Percentiles rank a stretch among this genome's conserved stretches.
These are phyloP conservation scores for Opisthograptis luteolata DNA, from an alignment of 2,888 invertebrate genomes.

Conservation along the genomic window DNA sequence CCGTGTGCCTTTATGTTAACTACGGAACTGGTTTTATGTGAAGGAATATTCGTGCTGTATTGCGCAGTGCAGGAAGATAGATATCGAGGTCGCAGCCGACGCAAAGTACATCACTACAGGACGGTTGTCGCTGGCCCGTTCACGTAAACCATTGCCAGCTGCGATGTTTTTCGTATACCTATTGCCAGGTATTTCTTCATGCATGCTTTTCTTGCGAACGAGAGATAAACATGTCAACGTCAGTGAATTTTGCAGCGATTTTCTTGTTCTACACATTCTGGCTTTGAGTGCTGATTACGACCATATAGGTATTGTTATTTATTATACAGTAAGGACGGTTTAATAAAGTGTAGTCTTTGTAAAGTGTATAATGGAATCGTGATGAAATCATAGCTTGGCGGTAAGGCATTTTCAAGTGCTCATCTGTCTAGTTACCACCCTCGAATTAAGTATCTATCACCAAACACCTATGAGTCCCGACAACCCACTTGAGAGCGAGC, in stretches of 20 bases:
- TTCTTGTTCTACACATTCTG: conserved; percentile 8
- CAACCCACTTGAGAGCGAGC: too few relatives aligned
- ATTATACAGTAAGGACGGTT: too few relatives aligned
- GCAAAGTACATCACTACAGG: conserved; percentile 8
- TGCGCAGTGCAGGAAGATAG: conserved; percentile 21
- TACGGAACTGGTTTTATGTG: neutral
- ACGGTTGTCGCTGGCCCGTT: conserved; percentile 15
- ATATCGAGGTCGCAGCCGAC: conserved; percentile 24
- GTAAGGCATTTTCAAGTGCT: too few relatives aligned
- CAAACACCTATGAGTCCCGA: too few relatives aligned
- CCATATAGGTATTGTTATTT: conserved; percentile 7
- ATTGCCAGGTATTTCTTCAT: conserved; percentile 18
- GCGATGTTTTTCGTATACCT: too few relatives aligned
- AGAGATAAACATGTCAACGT: conserved; percentile 29
- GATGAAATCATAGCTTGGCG: too few relatives aligned
- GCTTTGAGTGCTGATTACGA: conserved; percentile 8
- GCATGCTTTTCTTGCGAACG: conserved; percentile 18
- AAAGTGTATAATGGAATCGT: too few relatives aligned
- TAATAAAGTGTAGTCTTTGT: neutral
- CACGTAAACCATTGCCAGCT: conserved; percentile 23
- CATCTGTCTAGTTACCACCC: too few relatives aligned
- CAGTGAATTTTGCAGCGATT: conserved; percentile 25
- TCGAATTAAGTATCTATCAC: too few relatives aligned
- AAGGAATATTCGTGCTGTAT: conserved; percentile 3
- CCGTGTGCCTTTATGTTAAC: neutral